Evolutionary conservation across 2,113 vertebrate species (phyloP), one percentile per base, ranked within the genome.

Genomic region (Dipodomys ordii): DNA sequence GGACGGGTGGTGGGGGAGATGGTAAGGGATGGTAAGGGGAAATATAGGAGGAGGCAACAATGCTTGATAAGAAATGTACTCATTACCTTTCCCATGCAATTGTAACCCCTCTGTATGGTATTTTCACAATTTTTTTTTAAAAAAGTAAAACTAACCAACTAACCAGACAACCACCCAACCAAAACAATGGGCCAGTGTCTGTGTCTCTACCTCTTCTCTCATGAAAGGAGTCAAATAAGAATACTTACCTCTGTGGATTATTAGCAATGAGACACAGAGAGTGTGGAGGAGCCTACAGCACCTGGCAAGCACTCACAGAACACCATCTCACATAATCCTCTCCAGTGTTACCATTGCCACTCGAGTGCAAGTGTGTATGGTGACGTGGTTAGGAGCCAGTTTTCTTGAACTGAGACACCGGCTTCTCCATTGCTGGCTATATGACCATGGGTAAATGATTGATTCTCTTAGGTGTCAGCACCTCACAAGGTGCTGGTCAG

Each of bases 341-440:
- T 13, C 82, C 5, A 35, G 44, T 11, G 7, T 57, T 20, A 91
- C 27, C 3, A 12, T 64, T 11, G 49, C 25, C 6, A 73, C 35
- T 49, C 28, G 39, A n/a, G 20, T 64, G 16, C 23, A 18, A 46
- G 3, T 12, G 18, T 62, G 20, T 35, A 19, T 39, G 27, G 11
- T 0, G 6, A 46, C 46, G 49, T 32, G 11, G 16, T 74, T 30
- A 32, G 60, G 68, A 65, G 1, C 3, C 0, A 8, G 65, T 0
- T 57, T 86, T 16, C 49, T 46, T 39, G 39, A 22, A 30, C 28
- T 57, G 18, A 92, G n/a, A 19, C 1, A 15, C 68, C 72, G 46
- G 23, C 20, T 78, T 18, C 5, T 60, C 60, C 27, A 28, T 88
- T 78, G 67, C 60, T 86, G 32, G 23, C 30, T 49, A 12, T 5